Evolutionary conservation across 2,797 vertebrate genomes (phyloP).

Genomic region (Silurus aristotelis): DNA sequence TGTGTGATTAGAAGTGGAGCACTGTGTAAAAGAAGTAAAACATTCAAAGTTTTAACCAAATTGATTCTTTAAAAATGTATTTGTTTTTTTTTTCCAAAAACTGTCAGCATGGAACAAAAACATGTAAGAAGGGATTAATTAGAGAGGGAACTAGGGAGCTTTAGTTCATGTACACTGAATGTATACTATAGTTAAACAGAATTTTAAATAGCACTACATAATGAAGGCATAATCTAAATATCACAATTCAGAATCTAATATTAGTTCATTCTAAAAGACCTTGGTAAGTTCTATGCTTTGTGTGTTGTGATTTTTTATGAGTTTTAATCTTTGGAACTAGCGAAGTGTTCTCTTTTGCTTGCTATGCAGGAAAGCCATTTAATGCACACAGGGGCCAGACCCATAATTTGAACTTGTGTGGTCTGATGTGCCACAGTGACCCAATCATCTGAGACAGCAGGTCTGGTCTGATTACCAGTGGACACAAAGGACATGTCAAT

Average conservation of each 20-base stretch:
- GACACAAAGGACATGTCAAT: background rate
- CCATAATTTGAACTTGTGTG: background rate
- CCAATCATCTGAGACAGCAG: background rate
- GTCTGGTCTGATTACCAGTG: background rate
- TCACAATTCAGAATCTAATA: background rate
- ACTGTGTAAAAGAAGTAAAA: background rate
- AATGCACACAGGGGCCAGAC: background rate
- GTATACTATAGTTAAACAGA: too few relatives aligned
- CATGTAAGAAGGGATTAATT: background rate
- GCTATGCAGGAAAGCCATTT: background rate
- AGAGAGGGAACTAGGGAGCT: background rate
- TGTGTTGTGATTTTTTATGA: too few relatives aligned
- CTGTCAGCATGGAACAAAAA: background rate
- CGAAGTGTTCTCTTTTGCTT: background rate
- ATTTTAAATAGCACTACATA: too few relatives aligned
- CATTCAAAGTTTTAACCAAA: background rate
- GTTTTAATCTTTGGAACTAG: background rate
- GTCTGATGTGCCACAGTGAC: background rate
- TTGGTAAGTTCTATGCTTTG: background rate
- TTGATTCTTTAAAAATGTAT: background rate
- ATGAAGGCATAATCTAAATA: too few relatives aligned
- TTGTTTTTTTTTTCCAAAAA: rapidly evolving
- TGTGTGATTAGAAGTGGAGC: background rate
- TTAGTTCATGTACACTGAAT: background rate
- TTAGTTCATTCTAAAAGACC: background rate